Conservation (phyloP, 1,140 invertebrate genomes). For the Diprion similis region DNA sequence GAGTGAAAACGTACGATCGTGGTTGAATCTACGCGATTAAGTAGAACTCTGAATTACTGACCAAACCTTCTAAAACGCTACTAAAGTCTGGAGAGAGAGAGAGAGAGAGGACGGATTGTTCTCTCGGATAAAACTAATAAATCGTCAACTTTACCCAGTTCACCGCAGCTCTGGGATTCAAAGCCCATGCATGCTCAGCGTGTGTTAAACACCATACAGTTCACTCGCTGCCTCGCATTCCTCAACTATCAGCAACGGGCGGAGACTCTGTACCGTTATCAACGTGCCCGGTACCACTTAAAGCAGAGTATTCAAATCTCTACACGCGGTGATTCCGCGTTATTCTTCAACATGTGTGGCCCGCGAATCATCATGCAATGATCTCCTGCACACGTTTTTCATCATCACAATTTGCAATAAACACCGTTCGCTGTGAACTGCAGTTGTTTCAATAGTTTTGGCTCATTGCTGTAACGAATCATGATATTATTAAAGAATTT, state of each 20-base stretch:
- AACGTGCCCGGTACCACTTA: too few relatives aligned
- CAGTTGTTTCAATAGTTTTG: too few relatives aligned
- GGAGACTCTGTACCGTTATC: neutral
- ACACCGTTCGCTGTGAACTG: too few relatives aligned
- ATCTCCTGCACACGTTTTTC: too few relatives aligned
- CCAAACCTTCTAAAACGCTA: neutral
- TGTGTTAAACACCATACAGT: too few relatives aligned
- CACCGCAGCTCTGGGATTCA: neutral
- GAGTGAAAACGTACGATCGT: neutral
- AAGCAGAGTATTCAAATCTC: too few relatives aligned
- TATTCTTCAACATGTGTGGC: too few relatives aligned
- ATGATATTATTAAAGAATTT: too few relatives aligned
- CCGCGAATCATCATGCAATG: too few relatives aligned
- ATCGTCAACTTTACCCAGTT: neutral
- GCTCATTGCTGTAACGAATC: too few relatives aligned
- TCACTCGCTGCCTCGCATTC: neutral
- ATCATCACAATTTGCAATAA: too few relatives aligned
- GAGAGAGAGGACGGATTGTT: neutral
- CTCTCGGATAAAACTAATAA: neutral
- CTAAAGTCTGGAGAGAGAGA: neutral
- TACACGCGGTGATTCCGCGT: too few relatives aligned
- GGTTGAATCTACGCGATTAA: neutral
- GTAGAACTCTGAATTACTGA: slow-evolving; percentile 2
- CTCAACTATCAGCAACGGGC: slow-evolving; percentile 1
- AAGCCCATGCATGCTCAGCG: neutral